Conservation (phyloP, 2,888 invertebrate genomes). For the Acleris literana region DNA sequence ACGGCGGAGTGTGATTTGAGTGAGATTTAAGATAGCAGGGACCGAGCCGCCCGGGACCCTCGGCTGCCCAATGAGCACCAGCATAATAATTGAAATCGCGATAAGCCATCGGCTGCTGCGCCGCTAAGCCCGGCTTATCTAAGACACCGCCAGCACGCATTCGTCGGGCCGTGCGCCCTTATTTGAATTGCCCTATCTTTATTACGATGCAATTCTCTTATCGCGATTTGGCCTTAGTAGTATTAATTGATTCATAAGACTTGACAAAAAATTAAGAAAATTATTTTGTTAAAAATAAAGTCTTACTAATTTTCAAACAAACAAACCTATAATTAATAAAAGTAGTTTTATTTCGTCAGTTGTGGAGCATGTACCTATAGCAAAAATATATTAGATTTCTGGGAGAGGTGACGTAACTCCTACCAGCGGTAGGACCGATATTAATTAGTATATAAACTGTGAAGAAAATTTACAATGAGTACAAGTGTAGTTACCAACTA, state of each 20-base stretch:
- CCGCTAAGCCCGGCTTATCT: slow-evolving; percentile 78
- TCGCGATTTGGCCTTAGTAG: slow-evolving; percentile 42
- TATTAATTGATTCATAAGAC: slow-evolving; percentile 32
- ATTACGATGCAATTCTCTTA: slow-evolving; percentile 62
- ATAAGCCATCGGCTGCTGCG: slow-evolving; percentile 78
- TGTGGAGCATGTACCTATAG: no score
- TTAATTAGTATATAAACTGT: no score
- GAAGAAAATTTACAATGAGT: no score
- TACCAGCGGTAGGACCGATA: no score
- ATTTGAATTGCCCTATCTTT: slow-evolving; percentile 69
- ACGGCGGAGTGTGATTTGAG: slow-evolving; percentile 69
- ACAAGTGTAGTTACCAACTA: no score
- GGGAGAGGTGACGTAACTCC: no score
- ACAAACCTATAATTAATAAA: no score
- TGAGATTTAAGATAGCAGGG: slow-evolving; percentile 73
- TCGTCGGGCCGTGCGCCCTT: slow-evolving; percentile 68
- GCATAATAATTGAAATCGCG: slow-evolving; percentile 82
- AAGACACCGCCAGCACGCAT: slow-evolving; percentile 69
- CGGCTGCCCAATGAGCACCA: slow-evolving; percentile 64
- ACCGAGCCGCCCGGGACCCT: slow-evolving; percentile 53
- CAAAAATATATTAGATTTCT: no score
- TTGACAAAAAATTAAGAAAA: slow-evolving; percentile 7
- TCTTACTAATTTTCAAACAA: no score
- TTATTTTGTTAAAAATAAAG: background rate
- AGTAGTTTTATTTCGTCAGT: no score